These are phyloP conservation scores for Myripristis jacobus DNA, from an alignment of 2,797 vertebrate species.

Conservation along the genomic window DNA sequence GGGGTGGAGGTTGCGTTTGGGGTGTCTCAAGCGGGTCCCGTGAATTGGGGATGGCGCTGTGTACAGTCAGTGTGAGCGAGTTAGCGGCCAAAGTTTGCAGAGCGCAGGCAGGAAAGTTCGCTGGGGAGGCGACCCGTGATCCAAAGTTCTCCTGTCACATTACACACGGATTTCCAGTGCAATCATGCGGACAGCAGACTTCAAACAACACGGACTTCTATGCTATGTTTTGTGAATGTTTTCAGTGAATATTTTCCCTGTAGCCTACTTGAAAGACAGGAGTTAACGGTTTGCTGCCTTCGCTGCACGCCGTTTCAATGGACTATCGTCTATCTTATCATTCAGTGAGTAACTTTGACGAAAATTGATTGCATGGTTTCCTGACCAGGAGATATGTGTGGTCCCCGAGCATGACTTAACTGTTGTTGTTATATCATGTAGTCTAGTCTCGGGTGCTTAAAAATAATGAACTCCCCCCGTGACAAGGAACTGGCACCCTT, in stretches of 20 bases:
- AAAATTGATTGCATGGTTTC: conserved; percentile 56
- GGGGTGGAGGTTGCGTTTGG: conserved; percentile 73
- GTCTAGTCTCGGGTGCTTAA: conserved; percentile 51
- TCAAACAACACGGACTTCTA: conserved; percentile 30
- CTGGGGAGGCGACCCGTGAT: conserved; percentile 69
- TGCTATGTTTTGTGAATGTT: conserved; percentile 38
- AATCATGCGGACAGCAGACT: conserved; percentile 53
- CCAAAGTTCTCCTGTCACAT: conserved; percentile 56
- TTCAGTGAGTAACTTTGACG: conserved; percentile 68
- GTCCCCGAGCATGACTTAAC: conserved; percentile 57
- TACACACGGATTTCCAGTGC: conserved; percentile 54
- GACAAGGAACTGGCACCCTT: conserved; percentile 81
- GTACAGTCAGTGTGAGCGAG: conserved; percentile 81
- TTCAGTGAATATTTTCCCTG: conserved; percentile 34
- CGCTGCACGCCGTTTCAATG: conserved; percentile 72
- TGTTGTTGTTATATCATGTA: conserved; percentile 65
- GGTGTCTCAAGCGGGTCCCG: conserved; percentile 77
- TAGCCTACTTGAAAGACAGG: conserved; percentile 47
- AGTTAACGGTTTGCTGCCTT: conserved; percentile 59
- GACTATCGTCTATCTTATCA: conserved; percentile 60
- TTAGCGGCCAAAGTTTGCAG: conserved; percentile 84
- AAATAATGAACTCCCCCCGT: conserved; percentile 83
- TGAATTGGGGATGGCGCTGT: conserved; percentile 85
- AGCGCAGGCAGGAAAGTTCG: conserved; percentile 75
- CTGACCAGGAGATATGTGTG: conserved; percentile 41